These are phyloP conservation scores for Synanthedon tipuliformis DNA, from an alignment of 2,888 invertebrate species.

Conservation along the genomic window DNA sequence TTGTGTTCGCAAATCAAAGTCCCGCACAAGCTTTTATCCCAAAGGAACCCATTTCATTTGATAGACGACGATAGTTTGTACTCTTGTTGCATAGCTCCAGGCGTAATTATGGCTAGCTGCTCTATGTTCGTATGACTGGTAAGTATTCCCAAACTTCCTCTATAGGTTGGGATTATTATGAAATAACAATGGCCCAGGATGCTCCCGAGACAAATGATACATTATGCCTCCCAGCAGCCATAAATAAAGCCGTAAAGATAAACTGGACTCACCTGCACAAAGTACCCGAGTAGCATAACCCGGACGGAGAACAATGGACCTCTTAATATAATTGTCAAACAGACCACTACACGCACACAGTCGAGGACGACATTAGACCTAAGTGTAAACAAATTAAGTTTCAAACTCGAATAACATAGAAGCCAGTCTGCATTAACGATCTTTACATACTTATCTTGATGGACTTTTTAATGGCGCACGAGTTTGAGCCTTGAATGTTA, in stretches of 20 bases:
- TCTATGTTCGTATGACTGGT: too few relatives aligned
- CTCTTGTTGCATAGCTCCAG: too few relatives aligned
- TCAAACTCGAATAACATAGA: background rate
- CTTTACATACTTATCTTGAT: background rate
- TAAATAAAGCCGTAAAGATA: conserved; percentile 1
- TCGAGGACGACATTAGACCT: background rate
- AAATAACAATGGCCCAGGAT: background rate
- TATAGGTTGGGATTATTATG: too few relatives aligned
- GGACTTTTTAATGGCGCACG: background rate
- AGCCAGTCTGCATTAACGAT: background rate
- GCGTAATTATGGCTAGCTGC: too few relatives aligned
- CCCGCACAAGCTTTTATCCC: too few relatives aligned
- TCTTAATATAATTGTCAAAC: conserved; percentile 2
- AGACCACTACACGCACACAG: background rate
- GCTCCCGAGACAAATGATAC: background rate
- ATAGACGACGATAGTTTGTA: too few relatives aligned
- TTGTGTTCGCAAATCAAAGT: too few relatives aligned
- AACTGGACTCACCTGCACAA: background rate
- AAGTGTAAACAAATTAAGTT: background rate
- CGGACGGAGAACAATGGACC: background rate
- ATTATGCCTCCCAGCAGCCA: background rate
- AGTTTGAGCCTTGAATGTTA: background rate
- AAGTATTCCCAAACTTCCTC: too few relatives aligned
- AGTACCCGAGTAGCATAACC: background rate
- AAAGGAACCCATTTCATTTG: too few relatives aligned